phyloP scores from a whole-genome alignment of 2,888 invertebrate species.

The Micropterix aruncella region DNA sequence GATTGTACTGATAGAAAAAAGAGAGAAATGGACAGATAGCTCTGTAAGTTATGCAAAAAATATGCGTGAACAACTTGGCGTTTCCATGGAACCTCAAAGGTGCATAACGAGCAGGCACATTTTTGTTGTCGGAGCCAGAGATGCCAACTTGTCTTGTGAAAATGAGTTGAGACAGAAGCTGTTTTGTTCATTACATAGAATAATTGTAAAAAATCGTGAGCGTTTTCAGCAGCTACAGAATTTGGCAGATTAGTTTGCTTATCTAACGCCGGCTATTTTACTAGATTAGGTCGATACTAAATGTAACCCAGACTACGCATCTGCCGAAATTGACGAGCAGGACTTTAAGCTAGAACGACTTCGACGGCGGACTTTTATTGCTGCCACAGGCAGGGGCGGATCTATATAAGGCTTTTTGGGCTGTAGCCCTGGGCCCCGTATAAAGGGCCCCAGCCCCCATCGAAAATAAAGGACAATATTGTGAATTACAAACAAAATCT shows the following conservation, averaged over 20 bases:
- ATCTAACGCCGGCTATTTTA: neutral
- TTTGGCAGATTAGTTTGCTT: neutral
- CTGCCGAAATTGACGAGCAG: too few relatives aligned
- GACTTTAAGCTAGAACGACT: neutral
- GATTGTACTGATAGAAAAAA: neutral
- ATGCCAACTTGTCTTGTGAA: too few relatives aligned
- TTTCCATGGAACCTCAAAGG: neutral
- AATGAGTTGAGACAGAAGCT: too few relatives aligned
- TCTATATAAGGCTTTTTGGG: too few relatives aligned
- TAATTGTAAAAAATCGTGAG: neutral
- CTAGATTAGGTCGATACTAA: neutral
- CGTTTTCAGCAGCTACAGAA: neutral
- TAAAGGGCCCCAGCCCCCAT: too few relatives aligned
- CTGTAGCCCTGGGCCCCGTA: too few relatives aligned
- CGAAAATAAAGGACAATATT: too few relatives aligned
- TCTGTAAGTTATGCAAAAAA: neutral
- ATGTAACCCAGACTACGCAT: neutral
- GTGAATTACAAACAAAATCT: too few relatives aligned
- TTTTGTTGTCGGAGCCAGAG: neutral
- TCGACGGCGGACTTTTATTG: neutral
- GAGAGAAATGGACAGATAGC: neutral
- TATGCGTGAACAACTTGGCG: neutral
- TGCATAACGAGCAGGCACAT: neutral
- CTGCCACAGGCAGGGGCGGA: too few relatives aligned
- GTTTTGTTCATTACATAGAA: neutral